Evolutionary conservation across 2,888 invertebrate species (phyloP).

Genomic region (Microctonus hyperodae): DNA sequence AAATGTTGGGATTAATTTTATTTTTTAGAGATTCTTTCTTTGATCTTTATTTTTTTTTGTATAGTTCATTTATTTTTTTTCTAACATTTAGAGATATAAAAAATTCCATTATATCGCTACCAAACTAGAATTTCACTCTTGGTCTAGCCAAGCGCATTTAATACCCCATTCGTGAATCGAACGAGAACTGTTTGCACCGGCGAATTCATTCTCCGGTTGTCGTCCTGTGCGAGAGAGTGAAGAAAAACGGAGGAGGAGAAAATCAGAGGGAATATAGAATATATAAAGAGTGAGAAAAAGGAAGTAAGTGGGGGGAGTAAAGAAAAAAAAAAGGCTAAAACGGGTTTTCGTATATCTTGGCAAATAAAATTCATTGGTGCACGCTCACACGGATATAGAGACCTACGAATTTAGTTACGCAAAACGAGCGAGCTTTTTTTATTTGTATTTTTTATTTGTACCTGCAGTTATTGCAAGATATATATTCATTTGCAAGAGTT

Average conservation of each 20-base stretch:
- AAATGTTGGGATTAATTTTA: too few relatives aligned
- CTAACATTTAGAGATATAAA: constrained; percentile 1
- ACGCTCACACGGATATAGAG: neutral
- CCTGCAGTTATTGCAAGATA: neutral
- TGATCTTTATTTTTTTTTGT: too few relatives aligned
- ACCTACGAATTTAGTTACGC: constrained; percentile 7
- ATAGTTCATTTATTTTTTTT: neutral
- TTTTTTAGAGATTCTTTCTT: too few relatives aligned
- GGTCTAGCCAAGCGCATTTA: constrained; percentile 22
- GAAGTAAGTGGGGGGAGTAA: constrained; percentile 10
- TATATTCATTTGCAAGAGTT: neutral
- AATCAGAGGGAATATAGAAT: too few relatives aligned
- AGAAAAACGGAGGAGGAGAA: constrained; percentile 7
- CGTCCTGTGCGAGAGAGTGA: constrained; percentile 22
- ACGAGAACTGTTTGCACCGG: constrained; percentile 20
- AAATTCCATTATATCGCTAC: constrained; percentile 20
- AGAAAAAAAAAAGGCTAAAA: constrained; percentile 10
- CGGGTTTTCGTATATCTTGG: neutral
- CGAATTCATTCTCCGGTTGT: constrained; percentile 19
- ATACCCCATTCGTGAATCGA: constrained; percentile 22
- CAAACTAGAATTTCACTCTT: constrained; percentile 19
- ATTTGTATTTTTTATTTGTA: neutral
- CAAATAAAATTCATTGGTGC: constrained; percentile 3
- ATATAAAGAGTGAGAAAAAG: neutral
- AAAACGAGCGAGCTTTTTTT: constrained; percentile 7